Evolutionary conservation across 2,113 vertebrate species (phyloP), one percentile per base, ranked within the genome.

Genomic region (Hylia prasina): DNA sequence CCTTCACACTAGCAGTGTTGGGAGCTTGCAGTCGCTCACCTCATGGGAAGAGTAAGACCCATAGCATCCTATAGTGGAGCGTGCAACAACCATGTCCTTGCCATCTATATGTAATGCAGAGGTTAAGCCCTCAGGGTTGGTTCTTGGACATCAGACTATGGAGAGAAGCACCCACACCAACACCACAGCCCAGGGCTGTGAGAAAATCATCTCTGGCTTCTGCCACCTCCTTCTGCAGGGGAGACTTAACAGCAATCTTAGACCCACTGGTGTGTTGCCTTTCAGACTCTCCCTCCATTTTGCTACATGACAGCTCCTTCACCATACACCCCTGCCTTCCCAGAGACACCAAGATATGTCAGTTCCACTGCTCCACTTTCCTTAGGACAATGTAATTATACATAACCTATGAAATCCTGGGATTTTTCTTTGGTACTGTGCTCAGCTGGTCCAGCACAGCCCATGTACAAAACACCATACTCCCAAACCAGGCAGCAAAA

Each of bases 11-110:
- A 22, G 13, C 25, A 2, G 5, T 25, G 9, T 0, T 60, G 33
- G 60, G 56, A 89, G 23, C 10, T 28, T 58, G 23, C 0, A 2
- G 42, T 54, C n/a, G 15, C 20, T 77, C 5, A 0, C 5, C 15
- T 78, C 12, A 27, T 8, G 18, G 35, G 18, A 75, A 63, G 13
- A 50, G 3, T 10, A 53, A 35, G 47, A 75, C 25, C 13, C 1
- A 2, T 0, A 61, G 31, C 13, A 83, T 35, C 70, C 47, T 45
- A 19, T 1, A 78, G 28, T 6, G 13, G 13, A 79, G 10, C 47
- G 75, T 66, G 57, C 24, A 64, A 47, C 15, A 19, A 11, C 54
- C 27, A 23, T 1, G 7, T 37, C 22, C 37, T 69, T 6, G 2
- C 44, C 5, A 57, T 30, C 51, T 47, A 50, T 39, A 44, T 20